Conservation (phyloP, 2,113 vertebrate genomes). For the Nannospalax galili region DNA sequence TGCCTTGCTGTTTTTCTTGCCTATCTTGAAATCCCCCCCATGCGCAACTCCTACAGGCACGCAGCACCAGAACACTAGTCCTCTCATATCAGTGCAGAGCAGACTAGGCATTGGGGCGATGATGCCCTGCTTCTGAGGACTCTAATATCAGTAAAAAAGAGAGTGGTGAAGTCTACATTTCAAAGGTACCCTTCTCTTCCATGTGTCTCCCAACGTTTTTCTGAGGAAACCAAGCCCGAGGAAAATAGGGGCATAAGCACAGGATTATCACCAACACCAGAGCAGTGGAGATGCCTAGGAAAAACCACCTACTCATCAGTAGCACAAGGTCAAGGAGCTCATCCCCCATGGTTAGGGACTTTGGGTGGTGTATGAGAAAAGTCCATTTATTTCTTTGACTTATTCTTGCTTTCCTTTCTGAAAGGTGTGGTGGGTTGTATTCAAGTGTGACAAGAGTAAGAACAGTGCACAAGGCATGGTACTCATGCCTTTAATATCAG, state of each 20-base stretch:
- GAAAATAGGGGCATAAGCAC: too few relatives aligned
- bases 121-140: not conserved
- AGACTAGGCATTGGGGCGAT: not conserved
- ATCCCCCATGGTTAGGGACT: not conserved
- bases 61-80: accelerated
- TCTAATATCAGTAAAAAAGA: not conserved
- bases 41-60: not conserved
- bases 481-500: too few relatives aligned
- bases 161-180: not conserved
- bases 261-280: not conserved
- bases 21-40: not conserved
- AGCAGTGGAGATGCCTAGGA: not conserved
- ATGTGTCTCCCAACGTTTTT: accelerated
- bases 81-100: not conserved
- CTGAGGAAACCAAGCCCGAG: not conserved
- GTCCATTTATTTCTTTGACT: not conserved
- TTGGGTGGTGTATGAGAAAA: not conserved
- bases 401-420: not conserved
- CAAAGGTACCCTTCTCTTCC: not conserved
- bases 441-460: not conserved
- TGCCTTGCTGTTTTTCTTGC: not conserved
- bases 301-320: not conserved
- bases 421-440: not conserved
- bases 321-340: not conserved
- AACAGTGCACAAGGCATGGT: too few relatives aligned